phyloP scores from a whole-genome alignment of 2,797 vertebrate species.

The Masticophis lateralis region DNA sequence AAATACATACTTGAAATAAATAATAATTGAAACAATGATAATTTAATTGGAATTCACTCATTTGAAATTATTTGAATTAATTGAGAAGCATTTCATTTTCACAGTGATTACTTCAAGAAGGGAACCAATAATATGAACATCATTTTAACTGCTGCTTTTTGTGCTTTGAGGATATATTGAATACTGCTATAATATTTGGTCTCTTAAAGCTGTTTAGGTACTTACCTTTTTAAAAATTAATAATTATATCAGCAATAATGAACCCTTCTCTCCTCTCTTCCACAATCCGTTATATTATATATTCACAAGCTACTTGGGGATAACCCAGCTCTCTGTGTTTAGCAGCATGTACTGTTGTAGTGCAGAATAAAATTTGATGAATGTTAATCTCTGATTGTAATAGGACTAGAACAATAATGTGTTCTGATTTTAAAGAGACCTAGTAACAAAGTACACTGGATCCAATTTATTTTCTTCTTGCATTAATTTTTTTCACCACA shows the following conservation, averaged over 20 bases:
- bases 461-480: neutral
- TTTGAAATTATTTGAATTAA: neutral
- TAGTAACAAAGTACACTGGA: neutral
- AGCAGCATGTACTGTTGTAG: neutral
- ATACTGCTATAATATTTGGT: neutral
- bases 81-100: neutral
- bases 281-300: neutral
- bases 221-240: neutral
- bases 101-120: neutral
- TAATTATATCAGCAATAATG: neutral
- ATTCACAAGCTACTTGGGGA: neutral
- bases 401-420: neutral
- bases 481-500: neutral
- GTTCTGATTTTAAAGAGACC: neutral
- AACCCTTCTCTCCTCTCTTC: neutral
- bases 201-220: neutral
- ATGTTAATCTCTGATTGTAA: neutral
- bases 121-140: neutral
- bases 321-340: neutral
- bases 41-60: neutral
- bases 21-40: neutral
- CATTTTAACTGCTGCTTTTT: neutral
- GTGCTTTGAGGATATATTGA: neutral
- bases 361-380: neutral
- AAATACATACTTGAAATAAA: neutral